Conservation (phyloP, 2,113 vertebrate genomes). For the Psephotus haematonotus region DNA sequence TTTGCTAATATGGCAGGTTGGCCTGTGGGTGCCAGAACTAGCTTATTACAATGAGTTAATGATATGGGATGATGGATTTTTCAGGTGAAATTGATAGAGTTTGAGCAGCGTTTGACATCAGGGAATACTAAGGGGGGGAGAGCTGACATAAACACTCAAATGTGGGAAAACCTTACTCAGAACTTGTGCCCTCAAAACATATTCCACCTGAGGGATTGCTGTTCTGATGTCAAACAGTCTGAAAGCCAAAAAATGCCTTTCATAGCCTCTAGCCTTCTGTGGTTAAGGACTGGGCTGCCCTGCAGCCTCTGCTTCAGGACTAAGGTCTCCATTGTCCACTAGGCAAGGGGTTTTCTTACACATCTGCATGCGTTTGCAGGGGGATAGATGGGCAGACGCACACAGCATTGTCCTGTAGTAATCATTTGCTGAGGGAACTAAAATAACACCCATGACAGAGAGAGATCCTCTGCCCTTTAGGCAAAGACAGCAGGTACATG, state of each 20-base stretch:
- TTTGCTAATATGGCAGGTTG: background rate
- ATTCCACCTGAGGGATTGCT: accelerated
- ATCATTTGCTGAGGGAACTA: background rate
- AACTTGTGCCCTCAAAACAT: background rate
- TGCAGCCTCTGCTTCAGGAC: background rate
- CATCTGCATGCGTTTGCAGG: accelerated
- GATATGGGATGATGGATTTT: background rate
- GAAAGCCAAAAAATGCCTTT: background rate
- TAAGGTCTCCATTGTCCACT: background rate
- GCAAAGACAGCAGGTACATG: background rate
- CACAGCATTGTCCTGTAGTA: background rate
- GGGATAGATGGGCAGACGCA: background rate
- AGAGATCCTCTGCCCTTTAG: background rate
- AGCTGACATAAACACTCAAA: background rate
- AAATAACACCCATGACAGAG: background rate
- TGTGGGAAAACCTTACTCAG: background rate
- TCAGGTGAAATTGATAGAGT: background rate
- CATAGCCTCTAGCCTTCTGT: background rate
- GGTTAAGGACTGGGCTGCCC: background rate
- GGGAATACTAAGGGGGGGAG: background rate
- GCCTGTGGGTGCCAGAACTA: background rate
- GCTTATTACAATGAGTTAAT: background rate
- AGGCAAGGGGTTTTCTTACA: background rate
- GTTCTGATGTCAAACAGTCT: background rate
- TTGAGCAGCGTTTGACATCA: background rate